phyloP scores from a whole-genome alignment of 2,113 vertebrate species.

The Chlorodrepanis virens region DNA sequence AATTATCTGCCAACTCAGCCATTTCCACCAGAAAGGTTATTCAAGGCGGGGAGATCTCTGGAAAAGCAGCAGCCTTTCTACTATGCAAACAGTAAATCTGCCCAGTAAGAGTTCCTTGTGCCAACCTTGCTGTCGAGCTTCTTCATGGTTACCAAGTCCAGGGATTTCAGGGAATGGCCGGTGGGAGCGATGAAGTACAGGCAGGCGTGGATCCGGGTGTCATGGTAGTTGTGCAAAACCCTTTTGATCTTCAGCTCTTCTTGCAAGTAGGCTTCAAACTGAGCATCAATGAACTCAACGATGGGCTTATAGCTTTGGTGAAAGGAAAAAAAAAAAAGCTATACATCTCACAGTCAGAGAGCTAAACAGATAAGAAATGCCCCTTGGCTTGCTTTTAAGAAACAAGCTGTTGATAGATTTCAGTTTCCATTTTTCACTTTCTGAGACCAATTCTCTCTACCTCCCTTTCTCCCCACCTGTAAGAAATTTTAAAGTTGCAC shows the following conservation, averaged over 20 bases:
- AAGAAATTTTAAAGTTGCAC: background rate
- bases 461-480: background rate
- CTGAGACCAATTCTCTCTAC: background rate
- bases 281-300: conserved; percentile 95
- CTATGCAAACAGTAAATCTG: rapidly evolving
- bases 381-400: background rate
- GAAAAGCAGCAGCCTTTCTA: background rate
- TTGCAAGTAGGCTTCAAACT: conserved; percentile 96
- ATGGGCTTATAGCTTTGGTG: conserved; percentile 92
- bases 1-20: background rate
- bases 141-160: conserved; percentile 98
- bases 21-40: background rate
- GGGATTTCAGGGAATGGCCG: conserved; percentile 94
- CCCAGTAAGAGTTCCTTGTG: background rate
- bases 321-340: background rate
- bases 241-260: conserved; percentile 97
- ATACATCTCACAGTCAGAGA: background rate
- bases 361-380: background rate
- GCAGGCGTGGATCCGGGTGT: conserved; percentile 93
- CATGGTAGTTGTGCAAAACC: conserved; percentile 93
- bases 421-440: background rate
- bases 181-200: conserved; percentile 98
- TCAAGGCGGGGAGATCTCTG: background rate
- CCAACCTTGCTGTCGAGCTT: conserved; percentile 98
- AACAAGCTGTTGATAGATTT: background rate